Evolutionary conservation across 2,113 vertebrate species (phyloP).

Genomic region (Phyllostomus discolor): DNA sequence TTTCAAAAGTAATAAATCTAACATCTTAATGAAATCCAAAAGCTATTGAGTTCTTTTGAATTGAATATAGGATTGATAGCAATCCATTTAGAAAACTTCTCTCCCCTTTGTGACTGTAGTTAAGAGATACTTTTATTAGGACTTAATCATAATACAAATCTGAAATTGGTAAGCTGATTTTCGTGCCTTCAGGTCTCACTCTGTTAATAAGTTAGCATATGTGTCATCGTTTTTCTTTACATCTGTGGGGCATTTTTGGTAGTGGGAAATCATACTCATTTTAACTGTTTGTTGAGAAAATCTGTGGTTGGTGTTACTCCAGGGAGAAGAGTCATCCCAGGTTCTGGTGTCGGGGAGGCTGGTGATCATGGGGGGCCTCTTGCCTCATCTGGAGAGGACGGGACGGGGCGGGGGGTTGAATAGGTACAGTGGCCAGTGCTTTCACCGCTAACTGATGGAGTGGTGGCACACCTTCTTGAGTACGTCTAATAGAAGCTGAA

Average conservation of each 20-base stretch:
- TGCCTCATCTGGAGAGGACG: not conserved
- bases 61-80: not conserved
- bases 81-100: not conserved
- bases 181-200: not conserved
- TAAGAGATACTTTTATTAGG: not conserved
- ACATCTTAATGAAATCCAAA: not conserved
- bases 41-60: conserved; percentile 16
- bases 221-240: not conserved
- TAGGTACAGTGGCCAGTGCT: not conserved
- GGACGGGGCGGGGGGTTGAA: not conserved
- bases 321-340: not conserved
- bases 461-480: not conserved
- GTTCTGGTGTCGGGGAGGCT: not conserved
- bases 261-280: not conserved
- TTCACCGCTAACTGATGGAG: not conserved
- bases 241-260: not conserved
- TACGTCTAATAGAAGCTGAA: not conserved
- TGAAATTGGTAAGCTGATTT: not conserved
- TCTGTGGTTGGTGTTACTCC: not conserved
- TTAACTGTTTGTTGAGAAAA: not conserved
- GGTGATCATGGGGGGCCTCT: not conserved
- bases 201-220: not conserved
- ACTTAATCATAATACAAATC: not conserved
- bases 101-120: not conserved
- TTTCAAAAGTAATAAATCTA: not conserved